Base-by-base conservation (phyloP, 2,888 invertebrate species). In the Caenorhabditis sp. region DNA sequence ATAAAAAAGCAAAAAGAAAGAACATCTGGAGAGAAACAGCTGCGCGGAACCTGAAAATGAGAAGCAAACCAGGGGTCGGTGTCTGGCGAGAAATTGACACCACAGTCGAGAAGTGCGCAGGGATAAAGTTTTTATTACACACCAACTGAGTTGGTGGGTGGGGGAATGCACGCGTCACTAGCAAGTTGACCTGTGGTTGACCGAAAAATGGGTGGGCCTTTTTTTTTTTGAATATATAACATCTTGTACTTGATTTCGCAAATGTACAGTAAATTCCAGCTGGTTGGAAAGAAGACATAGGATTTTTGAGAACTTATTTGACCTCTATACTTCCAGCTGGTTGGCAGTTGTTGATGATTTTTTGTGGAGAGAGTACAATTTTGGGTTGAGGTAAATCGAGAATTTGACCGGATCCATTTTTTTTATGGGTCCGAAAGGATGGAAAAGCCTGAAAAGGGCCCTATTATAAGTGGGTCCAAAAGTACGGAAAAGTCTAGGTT, bases 11-110 rank as follows among this genome's bases (percentile, higher is more conserved):
- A 14, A 14, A 43, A 43, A 10, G 43, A 43, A 43, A 10, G 10
- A 43, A 43, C 43, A 43, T 43, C 43, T 43, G 43, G 43, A 43
- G 43, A 43, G 43, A 43, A 43, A 14, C 43, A 43, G 43, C 43
- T 43, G 43, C 43, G 43, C 43, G 43, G 43, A 43, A 43, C 43
- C n/a, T 43, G 43, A 43, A 43, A 43, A 43, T 14, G 43, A 43
- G 14, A 17, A 43, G 14, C 5, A 14, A 43, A 36, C 7, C 5
- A 5, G 36, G 17, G 17, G 43, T 17, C 43, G 43, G 43, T 43
- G 43, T 43, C 43, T 43, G 43, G 43, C 43, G 43, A 43, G 43
- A 43, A 43, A 43, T 43, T 43, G 43, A 43, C 43, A 43, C 43
- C 43, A 43, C 43, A 10, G 43, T 14, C 43, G 36, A 36, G 36